Conservation (phyloP, 2,797 vertebrate genomes). For the Thamnophis elegans region DNA sequence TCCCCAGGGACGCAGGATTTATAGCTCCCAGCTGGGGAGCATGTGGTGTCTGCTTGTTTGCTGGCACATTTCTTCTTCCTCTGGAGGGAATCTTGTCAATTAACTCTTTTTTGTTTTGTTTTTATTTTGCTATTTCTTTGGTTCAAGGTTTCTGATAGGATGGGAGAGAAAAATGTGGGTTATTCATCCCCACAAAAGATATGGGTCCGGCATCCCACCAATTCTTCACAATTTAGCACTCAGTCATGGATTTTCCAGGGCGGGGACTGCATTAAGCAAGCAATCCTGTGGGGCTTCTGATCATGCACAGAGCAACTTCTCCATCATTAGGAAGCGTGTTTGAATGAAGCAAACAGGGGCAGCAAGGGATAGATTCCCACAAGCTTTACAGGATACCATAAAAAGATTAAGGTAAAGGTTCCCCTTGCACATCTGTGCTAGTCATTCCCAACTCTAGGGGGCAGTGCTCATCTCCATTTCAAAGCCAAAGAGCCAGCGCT, state of each 20-base stretch:
- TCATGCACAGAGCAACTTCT: background rate
- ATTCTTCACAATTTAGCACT: background rate
- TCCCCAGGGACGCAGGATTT: constrained; percentile 4
- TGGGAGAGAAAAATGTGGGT: background rate
- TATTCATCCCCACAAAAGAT: background rate
- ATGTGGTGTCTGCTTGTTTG: constrained; percentile 17
- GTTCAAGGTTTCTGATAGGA: background rate
- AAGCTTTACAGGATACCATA: background rate
- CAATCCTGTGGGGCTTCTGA: background rate
- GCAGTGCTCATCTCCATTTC: no score
- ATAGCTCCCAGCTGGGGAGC: constrained; percentile 19
- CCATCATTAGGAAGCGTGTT: background rate
- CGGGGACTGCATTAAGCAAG: background rate
- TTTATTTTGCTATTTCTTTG: background rate
- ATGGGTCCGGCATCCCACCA: background rate
- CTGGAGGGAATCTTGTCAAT: constrained; percentile 12
- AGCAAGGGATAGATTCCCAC: background rate
- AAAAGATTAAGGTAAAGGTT: no score
- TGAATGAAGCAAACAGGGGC: background rate
- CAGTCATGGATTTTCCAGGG: background rate
- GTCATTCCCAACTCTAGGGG: no score
- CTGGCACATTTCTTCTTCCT: constrained; percentile 18
- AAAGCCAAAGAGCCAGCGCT: no score
- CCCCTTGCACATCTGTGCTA: no score
- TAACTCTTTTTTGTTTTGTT: background rate